These are phyloP conservation scores for Cistogaster globosa DNA, from an alignment of 2,888 invertebrate species.

Conservation along the genomic window DNA sequence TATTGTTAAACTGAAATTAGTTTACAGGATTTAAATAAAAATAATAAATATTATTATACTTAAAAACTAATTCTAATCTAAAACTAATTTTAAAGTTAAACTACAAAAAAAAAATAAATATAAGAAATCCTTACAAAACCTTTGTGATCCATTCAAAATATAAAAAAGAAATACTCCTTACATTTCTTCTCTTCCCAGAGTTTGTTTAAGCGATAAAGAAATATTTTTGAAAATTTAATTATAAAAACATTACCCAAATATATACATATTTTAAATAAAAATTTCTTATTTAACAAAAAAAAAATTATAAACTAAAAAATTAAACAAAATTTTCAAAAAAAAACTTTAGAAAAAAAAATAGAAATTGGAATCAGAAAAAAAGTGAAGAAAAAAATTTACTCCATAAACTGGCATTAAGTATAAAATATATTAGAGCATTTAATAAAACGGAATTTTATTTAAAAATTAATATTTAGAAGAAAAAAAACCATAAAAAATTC, in stretches of 20 bases:
- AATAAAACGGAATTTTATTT: conserved; percentile 66
- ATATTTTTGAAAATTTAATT: conserved; percentile 70
- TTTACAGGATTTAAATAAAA: conserved; percentile 31
- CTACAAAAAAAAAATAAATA: conserved; percentile 24
- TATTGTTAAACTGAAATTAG: conserved; percentile 59
- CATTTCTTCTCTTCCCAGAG: conserved; percentile 70
- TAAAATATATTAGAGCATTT: conserved; percentile 67
- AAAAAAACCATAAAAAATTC: conserved; percentile 26
- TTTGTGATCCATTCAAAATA: conserved; percentile 61
- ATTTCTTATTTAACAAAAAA: conserved; percentile 21
- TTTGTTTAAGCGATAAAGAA: conserved; percentile 21
- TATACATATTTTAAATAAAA: conserved; percentile 17
- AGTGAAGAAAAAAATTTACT: conserved; percentile 18
- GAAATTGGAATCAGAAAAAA: conserved; percentile 9
- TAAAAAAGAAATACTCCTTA: conserved; percentile 21
- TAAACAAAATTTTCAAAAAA: not conserved
- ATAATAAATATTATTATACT: conserved; percentile 25
- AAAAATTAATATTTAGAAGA: conserved; percentile 47
- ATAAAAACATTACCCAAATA: conserved; percentile 28
- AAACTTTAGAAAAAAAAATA: conserved; percentile 44
- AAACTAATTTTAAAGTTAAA: not conserved
- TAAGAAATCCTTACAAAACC: conserved; percentile 31
- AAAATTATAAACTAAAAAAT: not conserved
- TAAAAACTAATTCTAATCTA: conserved; percentile 32
- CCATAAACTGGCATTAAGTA: conserved; percentile 57